phyloP scores from a whole-genome alignment of 1,140 invertebrate species.

The Spodoptera litura region DNA sequence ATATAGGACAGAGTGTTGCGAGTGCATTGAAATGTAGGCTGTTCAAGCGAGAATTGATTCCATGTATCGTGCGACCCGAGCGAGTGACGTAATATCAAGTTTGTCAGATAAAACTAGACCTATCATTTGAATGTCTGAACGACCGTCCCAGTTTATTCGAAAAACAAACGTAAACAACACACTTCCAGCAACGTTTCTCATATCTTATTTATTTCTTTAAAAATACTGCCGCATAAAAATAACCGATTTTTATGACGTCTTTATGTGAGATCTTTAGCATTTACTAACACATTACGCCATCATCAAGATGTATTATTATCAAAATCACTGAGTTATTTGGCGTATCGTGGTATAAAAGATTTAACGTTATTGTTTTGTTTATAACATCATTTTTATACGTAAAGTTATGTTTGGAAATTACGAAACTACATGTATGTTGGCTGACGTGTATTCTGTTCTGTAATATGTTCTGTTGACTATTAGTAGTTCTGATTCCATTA shows the following conservation, averaged over 20 bases:
- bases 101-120: too few relatives aligned
- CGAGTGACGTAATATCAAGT: too few relatives aligned
- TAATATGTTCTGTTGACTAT: neutral
- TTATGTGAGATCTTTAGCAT: neutral
- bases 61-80: too few relatives aligned
- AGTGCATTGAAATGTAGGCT: too few relatives aligned
- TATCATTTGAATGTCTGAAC: too few relatives aligned
- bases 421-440: neutral
- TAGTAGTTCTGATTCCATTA: neutral
- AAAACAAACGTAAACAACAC: neutral
- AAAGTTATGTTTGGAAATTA: neutral
- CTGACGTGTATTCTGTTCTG: neutral
- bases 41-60: too few relatives aligned
- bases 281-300: constrained; percentile 9
- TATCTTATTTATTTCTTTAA: neutral
- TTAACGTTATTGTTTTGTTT: constrained; percentile 15
- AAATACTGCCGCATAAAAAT: neutral
- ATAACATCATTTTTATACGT: neutral
- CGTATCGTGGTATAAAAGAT: neutral
- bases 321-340: constrained; percentile 9
- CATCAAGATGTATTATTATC: constrained; percentile 15
- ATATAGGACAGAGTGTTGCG: too few relatives aligned
- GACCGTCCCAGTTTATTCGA: neutral
- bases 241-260: neutral
- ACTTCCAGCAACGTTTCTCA: neutral